Evolutionary conservation across 2,888 invertebrate species (phyloP).

Genomic region (Ellobium chinense): DNA sequence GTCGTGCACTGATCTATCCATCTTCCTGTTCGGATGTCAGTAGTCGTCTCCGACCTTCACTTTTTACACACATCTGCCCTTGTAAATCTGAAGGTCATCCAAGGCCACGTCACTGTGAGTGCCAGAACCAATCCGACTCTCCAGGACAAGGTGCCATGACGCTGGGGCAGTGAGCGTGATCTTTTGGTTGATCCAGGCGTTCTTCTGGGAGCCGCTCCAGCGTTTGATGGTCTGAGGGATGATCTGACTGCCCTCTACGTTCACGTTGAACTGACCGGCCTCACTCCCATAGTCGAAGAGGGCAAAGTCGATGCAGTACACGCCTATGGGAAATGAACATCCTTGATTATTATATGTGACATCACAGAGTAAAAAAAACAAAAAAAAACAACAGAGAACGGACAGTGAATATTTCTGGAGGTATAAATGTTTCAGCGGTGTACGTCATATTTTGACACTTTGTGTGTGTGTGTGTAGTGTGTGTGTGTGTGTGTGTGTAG

Average conservation of each 20-base stretch:
- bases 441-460: too few relatives aligned
- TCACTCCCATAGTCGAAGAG: constrained; percentile 40
- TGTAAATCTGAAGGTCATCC: constrained; percentile 38
- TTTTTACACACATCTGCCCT: constrained; percentile 28
- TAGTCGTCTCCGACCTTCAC: too few relatives aligned
- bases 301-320: constrained; percentile 37
- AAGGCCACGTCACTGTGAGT: constrained; percentile 39
- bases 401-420: too few relatives aligned
- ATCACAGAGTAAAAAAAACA: too few relatives aligned
- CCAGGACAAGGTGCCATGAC: constrained; percentile 25
- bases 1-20: too few relatives aligned
- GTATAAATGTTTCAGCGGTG: too few relatives aligned
- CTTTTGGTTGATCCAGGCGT: constrained; percentile 30
- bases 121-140: constrained; percentile 32
- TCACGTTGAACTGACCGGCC: constrained; percentile 34
- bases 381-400: too few relatives aligned
- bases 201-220: constrained; percentile 28
- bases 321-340: background rate
- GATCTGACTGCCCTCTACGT: constrained; percentile 22
- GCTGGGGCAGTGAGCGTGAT: constrained; percentile 41
- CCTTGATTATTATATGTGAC: too few relatives aligned
- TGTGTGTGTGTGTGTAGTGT: too few relatives aligned
- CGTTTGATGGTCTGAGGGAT: constrained; percentile 37
- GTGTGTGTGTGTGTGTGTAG: too few relatives aligned
- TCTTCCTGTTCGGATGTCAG: too few relatives aligned